Evolutionary conservation across 2,797 vertebrate genomes (phyloP).

Genomic region (Hipposideros larvatus): DNA sequence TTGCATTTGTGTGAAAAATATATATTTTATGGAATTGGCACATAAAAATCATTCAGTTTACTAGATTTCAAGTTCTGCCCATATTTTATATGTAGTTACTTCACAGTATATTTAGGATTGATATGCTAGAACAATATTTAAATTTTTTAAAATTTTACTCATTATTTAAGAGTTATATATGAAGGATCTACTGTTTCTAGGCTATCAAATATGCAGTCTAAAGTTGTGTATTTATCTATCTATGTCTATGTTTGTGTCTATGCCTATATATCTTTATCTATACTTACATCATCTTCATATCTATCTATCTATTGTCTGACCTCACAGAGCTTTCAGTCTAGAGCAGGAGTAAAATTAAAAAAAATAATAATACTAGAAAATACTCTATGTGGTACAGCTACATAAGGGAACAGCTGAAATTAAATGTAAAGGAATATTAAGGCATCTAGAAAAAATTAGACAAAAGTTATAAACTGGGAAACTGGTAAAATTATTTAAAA

Average conservation of each 20-base stretch:
- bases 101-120: neutral
- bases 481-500: neutral
- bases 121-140: neutral
- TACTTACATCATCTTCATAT: neutral
- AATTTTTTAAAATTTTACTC: neutral
- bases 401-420: neutral
- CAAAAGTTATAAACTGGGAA: neutral
- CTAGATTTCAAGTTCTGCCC: neutral
- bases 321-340: neutral
- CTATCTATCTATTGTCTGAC: neutral
- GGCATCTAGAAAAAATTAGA: neutral
- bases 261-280: neutral
- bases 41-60: neutral
- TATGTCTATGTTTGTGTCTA: neutral
- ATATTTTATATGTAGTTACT: neutral
- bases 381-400: neutral
- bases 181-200: neutral
- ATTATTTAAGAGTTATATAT: neutral
- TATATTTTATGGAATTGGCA: neutral
- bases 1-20: neutral
- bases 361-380: neutral
- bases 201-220: neutral
- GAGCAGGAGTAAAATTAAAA: neutral
- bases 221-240: neutral
- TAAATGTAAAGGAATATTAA: neutral